Conservation (phyloP, 2,113 vertebrate species). For the Thalassoma bifasciatum region DNA sequence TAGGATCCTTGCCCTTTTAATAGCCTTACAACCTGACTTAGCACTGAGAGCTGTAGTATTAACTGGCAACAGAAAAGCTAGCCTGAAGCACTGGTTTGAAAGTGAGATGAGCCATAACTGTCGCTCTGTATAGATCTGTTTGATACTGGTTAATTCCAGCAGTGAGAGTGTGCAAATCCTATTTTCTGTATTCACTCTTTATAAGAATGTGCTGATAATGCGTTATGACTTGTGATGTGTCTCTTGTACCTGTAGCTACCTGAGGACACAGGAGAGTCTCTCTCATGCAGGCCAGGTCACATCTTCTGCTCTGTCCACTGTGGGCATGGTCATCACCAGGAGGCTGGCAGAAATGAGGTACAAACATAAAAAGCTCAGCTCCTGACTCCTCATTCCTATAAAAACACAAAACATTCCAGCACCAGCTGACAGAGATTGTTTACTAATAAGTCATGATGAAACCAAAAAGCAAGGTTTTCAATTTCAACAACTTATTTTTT, state of each 20-base stretch:
- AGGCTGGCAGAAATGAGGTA: constrained; percentile 95
- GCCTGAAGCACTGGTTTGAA: constrained; percentile 22
- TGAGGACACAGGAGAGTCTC: constrained; percentile 94
- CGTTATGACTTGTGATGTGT: background rate
- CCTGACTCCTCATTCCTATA: background rate
- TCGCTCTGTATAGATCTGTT: constrained; percentile 27
- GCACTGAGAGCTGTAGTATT: constrained; percentile 47
- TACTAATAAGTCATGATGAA: background rate
- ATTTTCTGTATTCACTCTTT: background rate
- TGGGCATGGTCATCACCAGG: constrained; percentile 91
- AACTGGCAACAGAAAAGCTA: constrained; percentile 27
- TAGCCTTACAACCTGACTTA: constrained; percentile 72
- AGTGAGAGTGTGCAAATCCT: background rate
- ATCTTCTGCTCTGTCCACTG: constrained; percentile 88
- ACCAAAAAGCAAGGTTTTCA: too few relatives aligned
- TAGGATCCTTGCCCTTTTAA: constrained; percentile 72
- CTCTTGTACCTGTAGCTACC: constrained; percentile 82
- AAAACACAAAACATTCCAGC: background rate
- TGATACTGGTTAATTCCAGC: background rate
- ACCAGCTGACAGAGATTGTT: background rate
- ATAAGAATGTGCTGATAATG: background rate
- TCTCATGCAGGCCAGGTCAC: constrained; percentile 94
- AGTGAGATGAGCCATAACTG: constrained; percentile 14
- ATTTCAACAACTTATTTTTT: background rate
- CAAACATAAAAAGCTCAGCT: background rate